phyloP scores from a whole-genome alignment of 2,113 vertebrate species.

The Jacana jacana region DNA sequence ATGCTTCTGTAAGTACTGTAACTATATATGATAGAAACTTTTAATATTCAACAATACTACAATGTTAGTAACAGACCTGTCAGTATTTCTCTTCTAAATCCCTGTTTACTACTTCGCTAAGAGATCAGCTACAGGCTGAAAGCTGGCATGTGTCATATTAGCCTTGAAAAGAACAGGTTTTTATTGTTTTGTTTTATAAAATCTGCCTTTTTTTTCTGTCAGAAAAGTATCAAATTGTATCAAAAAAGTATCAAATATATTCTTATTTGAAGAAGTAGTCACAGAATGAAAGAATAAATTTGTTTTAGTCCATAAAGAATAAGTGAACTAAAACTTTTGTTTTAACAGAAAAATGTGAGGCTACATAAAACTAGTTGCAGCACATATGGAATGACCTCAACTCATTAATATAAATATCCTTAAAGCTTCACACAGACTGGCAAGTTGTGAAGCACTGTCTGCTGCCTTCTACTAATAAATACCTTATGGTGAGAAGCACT shows the following conservation, averaged over 20 bases:
- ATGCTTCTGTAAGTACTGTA: not conserved
- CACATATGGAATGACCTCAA: not conserved
- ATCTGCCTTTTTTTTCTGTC: not conserved
- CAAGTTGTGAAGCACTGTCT: not conserved
- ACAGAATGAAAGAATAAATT: not conserved
- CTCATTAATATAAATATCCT: not conserved
- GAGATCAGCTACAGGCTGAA: not conserved
- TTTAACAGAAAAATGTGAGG: not conserved
- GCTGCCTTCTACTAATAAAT: not conserved
- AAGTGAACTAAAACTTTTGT: not conserved
- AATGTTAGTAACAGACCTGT: not conserved
- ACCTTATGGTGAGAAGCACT: not conserved
- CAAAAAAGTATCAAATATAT: not conserved
- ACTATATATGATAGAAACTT: conserved; percentile 21
- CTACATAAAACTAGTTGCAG: not conserved
- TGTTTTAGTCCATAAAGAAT: not conserved
- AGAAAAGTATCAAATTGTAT: not conserved
- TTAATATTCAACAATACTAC: not conserved
- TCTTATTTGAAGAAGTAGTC: not conserved
- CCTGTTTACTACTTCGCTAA: not conserved
- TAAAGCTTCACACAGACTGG: not conserved
- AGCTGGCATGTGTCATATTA: not conserved
- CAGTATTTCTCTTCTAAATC: not conserved
- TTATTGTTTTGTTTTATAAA: not conserved
- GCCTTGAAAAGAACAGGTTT: not conserved